Evolutionary conservation across 1,140 invertebrate genomes (phyloP).

Genomic region (Akabosia matsudoensis): DNA sequence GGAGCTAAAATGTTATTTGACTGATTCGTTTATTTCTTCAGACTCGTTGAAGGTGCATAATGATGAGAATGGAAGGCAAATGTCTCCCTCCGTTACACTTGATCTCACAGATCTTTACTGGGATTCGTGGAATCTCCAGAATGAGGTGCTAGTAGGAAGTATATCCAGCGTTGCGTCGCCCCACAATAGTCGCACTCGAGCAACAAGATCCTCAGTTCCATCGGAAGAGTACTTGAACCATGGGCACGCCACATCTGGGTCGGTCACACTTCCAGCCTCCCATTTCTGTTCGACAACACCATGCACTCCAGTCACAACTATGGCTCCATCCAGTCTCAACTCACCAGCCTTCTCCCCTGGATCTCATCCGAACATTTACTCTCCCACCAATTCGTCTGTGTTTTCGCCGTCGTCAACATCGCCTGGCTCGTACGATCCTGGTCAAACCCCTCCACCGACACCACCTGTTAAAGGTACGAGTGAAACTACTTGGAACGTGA

Average conservation of each 20-base stretch:
- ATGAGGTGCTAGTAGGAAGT: constrained; percentile 51
- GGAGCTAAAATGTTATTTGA: constrained; percentile 19
- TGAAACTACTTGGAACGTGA: background rate
- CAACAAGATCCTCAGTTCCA: constrained; percentile 58
- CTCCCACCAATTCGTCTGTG: constrained; percentile 50
- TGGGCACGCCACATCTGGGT: background rate
- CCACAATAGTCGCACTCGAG: constrained; percentile 52
- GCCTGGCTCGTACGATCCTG: constrained; percentile 50
- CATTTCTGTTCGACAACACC: constrained; percentile 40
- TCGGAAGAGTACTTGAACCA: constrained; percentile 59
- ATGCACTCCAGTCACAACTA: constrained; percentile 46
- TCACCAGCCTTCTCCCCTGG: constrained; percentile 40
- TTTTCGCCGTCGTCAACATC: constrained; percentile 51
- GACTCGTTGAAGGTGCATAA: background rate
- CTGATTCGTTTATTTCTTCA: background rate
- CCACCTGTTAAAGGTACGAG: constrained; percentile 55
- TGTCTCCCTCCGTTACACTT: background rate
- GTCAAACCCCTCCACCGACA: constrained; percentile 61
- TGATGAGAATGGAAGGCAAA: constrained; percentile 27
- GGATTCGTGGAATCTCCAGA: constrained; percentile 82
- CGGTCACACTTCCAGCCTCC: background rate
- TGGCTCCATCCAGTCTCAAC: constrained; percentile 45
- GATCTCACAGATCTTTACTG: constrained; percentile 66
- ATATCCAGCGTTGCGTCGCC: constrained; percentile 60
- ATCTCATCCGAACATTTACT: constrained; percentile 45